Conservation (phyloP, 1,140 invertebrate species). For the Saccostrea glomerata region DNA sequence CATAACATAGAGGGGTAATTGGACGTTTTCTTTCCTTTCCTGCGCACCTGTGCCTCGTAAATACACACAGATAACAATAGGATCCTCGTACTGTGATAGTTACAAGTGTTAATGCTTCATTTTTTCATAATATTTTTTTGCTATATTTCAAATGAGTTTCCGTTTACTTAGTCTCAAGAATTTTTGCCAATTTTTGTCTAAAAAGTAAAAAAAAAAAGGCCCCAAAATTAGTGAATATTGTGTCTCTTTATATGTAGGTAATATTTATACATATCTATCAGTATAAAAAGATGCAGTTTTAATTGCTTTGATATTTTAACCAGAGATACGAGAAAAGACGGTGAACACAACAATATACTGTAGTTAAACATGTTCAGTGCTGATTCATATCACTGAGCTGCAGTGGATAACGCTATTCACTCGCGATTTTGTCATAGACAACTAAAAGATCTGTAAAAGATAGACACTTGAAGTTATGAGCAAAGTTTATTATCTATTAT, state of each 20-base stretch:
- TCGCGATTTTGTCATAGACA: neutral
- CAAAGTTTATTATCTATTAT: neutral
- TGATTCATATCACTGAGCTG: too few species aligned
- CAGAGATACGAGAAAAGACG: too few species aligned
- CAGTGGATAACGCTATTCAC: neutral
- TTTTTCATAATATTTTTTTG: neutral
- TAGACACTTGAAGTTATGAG: slow-evolving; percentile 16
- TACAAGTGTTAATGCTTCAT: slow-evolving; percentile 27
- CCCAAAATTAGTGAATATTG: too few species aligned
- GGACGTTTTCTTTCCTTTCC: neutral
- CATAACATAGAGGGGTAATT: slow-evolving; percentile 23
- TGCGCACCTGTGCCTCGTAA: slow-evolving; percentile 19
- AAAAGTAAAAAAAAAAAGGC: too few species aligned
- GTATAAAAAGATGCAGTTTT: too few species aligned
- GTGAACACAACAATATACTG: too few species aligned
- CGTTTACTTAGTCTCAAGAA: neutral
- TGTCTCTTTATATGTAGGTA: too few species aligned
- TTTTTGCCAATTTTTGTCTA: neutral
- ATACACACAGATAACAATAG: neutral
- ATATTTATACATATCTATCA: too few species aligned
- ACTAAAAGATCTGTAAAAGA: neutral
- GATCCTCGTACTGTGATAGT: neutral
- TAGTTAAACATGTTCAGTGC: too few species aligned
- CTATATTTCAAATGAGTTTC: neutral
- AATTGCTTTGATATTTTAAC: too few species aligned